These are phyloP conservation scores for Gonioctena quinquepunctata DNA, from an alignment of 1,140 invertebrate species.

Conservation along the genomic window DNA sequence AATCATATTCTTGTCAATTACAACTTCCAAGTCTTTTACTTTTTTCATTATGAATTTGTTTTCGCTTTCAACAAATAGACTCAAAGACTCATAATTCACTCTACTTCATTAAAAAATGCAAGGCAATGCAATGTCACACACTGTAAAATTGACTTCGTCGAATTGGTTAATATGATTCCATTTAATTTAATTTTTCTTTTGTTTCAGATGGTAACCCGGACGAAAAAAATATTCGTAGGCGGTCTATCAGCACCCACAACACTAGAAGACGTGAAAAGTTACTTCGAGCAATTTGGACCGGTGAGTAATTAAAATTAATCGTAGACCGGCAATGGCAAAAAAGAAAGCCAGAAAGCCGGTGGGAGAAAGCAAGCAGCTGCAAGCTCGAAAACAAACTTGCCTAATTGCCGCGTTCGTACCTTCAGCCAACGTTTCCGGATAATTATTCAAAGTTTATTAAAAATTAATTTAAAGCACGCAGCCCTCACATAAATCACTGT, in stretches of 20 bases:
- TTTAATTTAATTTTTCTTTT: conserved; percentile 43
- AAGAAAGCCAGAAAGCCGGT: no score
- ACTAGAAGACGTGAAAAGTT: conserved; percentile 99
- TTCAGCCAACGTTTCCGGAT: neutral
- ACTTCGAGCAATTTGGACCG: conserved; percentile 99
- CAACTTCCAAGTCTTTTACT: no score
- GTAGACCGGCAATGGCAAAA: neutral
- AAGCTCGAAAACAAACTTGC: neutral
- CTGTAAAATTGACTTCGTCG: no score
- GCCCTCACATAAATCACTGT: conserved; percentile 19
- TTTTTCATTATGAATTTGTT: no score
- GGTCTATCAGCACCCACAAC: conserved; percentile 98
- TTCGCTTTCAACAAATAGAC: no score
- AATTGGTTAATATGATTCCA: no score
- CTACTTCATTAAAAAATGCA: no score
- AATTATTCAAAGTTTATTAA: conserved; percentile 21
- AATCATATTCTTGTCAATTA: no score
- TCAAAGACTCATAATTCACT: no score
- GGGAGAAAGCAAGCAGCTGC: neutral
- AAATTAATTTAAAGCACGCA: conserved; percentile 25
- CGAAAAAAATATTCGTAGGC: conserved; percentile 99
- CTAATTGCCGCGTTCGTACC: neutral
- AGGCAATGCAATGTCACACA: no score
- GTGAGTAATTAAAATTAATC: conserved; percentile 69
- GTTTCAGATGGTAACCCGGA: conserved; percentile 98